phyloP scores from a whole-genome alignment of 2,888 invertebrate genomes.

The Melanargia galathea region DNA sequence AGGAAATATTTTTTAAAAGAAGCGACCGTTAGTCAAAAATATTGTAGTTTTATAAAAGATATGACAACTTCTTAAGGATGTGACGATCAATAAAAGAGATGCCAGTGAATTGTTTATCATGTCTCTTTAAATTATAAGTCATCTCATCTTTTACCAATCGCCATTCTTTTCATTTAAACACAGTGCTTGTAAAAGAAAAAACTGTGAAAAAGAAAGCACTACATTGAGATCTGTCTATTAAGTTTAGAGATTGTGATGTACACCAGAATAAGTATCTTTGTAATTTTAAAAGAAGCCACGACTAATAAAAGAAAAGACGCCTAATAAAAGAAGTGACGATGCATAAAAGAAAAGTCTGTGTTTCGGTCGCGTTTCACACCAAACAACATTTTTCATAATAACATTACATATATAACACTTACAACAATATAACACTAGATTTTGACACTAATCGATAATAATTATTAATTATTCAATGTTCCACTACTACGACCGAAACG shows the following conservation, averaged over 20 bases:
- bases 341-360: not conserved
- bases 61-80: not conserved
- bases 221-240: no score
- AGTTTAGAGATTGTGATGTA: no score
- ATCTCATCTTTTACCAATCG: not conserved
- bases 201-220: no score
- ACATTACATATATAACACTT: conserved; percentile 29
- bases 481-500: conserved; percentile 35
- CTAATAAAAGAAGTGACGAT: not conserved
- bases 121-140: not conserved
- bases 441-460: conserved; percentile 40
- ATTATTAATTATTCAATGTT: conserved; percentile 16
- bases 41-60: not conserved
- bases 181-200: no score
- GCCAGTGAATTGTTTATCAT: not conserved
- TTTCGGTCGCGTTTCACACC: not conserved
- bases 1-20: not conserved
- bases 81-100: no score
- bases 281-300: no score
- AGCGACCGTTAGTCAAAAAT: not conserved
- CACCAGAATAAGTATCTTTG: no score
- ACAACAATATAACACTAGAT: conserved; percentile 29
- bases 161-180: not conserved
- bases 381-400: conserved; percentile 1
- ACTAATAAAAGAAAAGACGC: not conserved